These are phyloP conservation scores for Epizoanthus scotinus DNA, from an alignment of 92 coral and sea anemone species.

Conservation along the genomic window DNA sequence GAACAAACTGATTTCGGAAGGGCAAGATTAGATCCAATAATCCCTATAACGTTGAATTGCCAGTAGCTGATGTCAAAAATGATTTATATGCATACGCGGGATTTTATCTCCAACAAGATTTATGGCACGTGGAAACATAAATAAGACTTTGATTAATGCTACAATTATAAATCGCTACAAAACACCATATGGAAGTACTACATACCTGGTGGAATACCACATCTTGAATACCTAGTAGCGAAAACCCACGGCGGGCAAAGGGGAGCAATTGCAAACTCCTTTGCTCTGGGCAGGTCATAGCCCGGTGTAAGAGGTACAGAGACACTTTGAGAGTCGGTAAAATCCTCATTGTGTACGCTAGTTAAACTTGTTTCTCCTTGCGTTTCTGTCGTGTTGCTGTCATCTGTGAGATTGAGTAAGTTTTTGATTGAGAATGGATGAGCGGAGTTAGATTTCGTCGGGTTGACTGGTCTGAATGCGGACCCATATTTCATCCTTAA, in stretches of 20 bases:
- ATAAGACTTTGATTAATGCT: background rate
- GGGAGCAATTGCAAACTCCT: slow-evolving; percentile 18
- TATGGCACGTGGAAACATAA: slow-evolving; percentile 17
- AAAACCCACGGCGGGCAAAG: slow-evolving; percentile 39
- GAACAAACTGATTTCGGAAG: background rate
- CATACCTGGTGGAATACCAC: slow-evolving; percentile 39
- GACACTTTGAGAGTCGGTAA: background rate
- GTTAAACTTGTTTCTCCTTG: background rate
- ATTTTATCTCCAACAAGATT: background rate
- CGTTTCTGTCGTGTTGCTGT: slow-evolving; percentile 2
- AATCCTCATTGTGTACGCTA: background rate
- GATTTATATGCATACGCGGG: background rate
- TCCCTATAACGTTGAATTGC: slow-evolving; percentile 14
- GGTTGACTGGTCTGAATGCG: slow-evolving; percentile 32
- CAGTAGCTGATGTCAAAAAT: background rate
- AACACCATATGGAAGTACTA: background rate
- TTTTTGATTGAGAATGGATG: slow-evolving; percentile 43
- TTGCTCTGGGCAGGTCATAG: slow-evolving; percentile 11
- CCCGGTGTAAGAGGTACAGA: background rate
- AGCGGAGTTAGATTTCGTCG: slow-evolving; percentile 29
- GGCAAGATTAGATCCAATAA: slow-evolving; percentile 11
- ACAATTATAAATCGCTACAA: background rate
- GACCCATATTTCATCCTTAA: slow-evolving; percentile 43
- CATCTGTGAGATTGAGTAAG: slow-evolving; percentile 32
- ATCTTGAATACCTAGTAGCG: slow-evolving; percentile 40